These are phyloP conservation scores for Hepsetus odoe DNA, from an alignment of 2,113 vertebrate species.

Conservation along the genomic window DNA sequence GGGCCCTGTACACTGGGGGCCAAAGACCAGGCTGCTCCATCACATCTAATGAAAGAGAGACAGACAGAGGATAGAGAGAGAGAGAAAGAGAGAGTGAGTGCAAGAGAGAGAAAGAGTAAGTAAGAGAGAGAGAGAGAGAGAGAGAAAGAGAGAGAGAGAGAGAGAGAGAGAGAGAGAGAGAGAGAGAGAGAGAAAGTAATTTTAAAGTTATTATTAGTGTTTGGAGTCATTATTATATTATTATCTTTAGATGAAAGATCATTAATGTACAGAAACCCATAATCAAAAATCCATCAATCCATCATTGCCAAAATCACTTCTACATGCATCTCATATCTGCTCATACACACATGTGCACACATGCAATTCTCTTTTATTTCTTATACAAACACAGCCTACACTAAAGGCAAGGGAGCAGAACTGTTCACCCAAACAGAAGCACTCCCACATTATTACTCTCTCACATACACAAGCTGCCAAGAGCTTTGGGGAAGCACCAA, in stretches of 20 bases:
- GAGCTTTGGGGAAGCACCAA: constrained; percentile 62
- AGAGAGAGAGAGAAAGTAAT: constrained; percentile 9
- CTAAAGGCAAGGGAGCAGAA: constrained; percentile 46
- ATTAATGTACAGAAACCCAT: constrained; percentile 29
- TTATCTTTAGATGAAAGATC: not conserved
- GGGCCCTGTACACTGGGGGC: constrained; percentile 90
- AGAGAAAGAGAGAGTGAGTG: constrained; percentile 7
- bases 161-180: constrained; percentile 30
- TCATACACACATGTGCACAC: constrained; percentile 35
- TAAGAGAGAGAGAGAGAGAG: constrained; percentile 1
- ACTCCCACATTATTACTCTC: constrained; percentile 63
- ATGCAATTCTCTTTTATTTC: constrained; percentile 32
- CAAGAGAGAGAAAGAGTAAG: constrained; percentile 53
- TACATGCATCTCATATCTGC: constrained; percentile 17
- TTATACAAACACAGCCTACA: constrained; percentile 52
- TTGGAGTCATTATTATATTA: not conserved
- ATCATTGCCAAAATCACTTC: constrained; percentile 21
- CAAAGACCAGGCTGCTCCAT: constrained; percentile 96
- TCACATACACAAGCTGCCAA: constrained; percentile 13
- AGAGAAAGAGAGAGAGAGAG: constrained; percentile 55
- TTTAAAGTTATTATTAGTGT: too few relatives aligned
- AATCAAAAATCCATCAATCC: constrained; percentile 24
- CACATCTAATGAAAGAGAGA: constrained; percentile 82
- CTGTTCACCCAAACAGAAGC: constrained; percentile 57
- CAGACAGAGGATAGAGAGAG: constrained; percentile 29